Evolutionary conservation across 1,140 invertebrate genomes (phyloP).

Genomic region (Cheumatopsyche charites): DNA sequence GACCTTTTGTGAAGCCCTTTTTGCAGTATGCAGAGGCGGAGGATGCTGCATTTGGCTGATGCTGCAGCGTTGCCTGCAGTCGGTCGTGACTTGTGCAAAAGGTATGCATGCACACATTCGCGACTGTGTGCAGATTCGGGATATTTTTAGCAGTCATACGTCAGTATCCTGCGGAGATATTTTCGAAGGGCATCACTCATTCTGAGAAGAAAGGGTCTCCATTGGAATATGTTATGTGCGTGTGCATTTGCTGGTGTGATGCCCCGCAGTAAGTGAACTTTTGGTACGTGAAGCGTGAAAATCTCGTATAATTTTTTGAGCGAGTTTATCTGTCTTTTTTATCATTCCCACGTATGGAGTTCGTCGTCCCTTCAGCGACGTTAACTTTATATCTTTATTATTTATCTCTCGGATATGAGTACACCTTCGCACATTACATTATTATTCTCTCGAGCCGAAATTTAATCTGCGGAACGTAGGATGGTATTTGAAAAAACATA

Average conservation of each 20-base stretch:
- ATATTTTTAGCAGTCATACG: slow-evolving; percentile 12
- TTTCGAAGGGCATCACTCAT: slow-evolving; percentile 6
- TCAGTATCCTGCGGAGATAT: not conserved
- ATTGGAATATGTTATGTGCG: too few species aligned
- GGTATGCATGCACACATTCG: slow-evolving; percentile 15
- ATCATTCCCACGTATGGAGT: slow-evolving; percentile 14
- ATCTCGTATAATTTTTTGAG: slow-evolving; percentile 13
- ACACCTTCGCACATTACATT: not conserved
- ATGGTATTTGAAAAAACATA: too few species aligned
- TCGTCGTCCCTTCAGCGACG: slow-evolving; percentile 2
- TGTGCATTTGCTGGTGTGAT: too few species aligned
- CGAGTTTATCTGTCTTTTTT: slow-evolving; percentile 1
- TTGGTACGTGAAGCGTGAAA: slow-evolving; percentile 4
- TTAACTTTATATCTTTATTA: slow-evolving; percentile 4
- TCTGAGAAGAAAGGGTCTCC: too few species aligned
- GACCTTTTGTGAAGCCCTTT: slow-evolving; percentile 8
- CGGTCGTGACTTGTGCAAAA: slow-evolving; percentile 15
- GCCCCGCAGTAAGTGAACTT: not conserved
- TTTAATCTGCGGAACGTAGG: too few species aligned
- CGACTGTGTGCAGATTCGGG: not conserved
- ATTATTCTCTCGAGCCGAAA: too few species aligned
- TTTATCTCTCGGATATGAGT: slow-evolving; percentile 3
- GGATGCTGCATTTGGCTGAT: not conserved
- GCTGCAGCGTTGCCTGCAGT: not conserved
- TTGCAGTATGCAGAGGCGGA: not conserved